phyloP scores from a whole-genome alignment of 2,797 vertebrate genomes.

The Oreochromis grahami region DNA sequence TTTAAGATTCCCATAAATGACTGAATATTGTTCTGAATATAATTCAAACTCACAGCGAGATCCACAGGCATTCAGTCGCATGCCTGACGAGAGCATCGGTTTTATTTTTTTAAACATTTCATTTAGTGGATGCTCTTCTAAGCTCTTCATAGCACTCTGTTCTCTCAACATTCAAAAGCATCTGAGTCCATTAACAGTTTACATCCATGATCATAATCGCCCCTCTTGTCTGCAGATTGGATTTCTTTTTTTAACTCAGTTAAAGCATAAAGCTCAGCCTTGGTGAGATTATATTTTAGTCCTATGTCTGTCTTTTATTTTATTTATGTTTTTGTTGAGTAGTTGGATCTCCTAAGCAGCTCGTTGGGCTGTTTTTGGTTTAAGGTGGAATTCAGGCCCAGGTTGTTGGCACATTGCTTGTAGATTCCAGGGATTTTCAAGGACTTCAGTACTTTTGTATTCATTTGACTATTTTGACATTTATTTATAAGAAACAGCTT shows the following conservation, averaged over 20 bases:
- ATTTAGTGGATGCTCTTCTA: background rate
- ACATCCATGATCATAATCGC: background rate
- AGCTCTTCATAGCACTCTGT: background rate
- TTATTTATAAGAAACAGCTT: background rate
- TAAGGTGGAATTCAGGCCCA: background rate
- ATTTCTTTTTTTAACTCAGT: background rate
- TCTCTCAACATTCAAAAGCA: background rate
- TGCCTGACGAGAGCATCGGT: background rate
- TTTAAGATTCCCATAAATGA: background rate
- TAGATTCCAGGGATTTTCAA: background rate
- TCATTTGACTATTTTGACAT: background rate
- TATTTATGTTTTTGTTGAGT: fast-evolving
- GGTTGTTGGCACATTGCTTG: background rate
- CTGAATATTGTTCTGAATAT: background rate
- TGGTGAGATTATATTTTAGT: background rate
- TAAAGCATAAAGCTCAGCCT: background rate
- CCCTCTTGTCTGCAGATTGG: background rate
- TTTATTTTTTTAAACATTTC: background rate
- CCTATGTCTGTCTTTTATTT: background rate
- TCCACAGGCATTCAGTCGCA: background rate
- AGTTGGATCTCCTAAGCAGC: background rate
- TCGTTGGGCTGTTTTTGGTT: background rate
- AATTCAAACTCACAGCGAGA: background rate
- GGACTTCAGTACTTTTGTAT: background rate
- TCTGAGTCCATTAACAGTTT: background rate